phyloP scores from a whole-genome alignment of 2,113 vertebrate species.

The Bucco capensis region DNA sequence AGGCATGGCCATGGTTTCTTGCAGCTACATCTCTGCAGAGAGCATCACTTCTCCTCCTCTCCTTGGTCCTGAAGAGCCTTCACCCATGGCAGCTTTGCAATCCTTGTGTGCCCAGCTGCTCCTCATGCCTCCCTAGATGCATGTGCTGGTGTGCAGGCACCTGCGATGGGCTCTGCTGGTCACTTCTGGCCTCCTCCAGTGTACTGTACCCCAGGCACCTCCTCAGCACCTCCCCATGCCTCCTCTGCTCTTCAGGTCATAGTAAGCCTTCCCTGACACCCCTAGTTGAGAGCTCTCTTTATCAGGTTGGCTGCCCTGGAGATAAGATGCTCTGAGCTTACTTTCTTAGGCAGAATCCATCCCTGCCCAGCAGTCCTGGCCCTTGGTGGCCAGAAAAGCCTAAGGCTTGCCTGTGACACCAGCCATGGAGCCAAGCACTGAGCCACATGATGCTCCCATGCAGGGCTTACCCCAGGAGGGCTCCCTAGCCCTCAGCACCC shows the following conservation, averaged over 20 bases:
- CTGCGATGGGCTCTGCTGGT: fast-evolving
- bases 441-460: fast-evolving
- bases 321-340: not conserved
- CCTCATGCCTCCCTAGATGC: not conserved
- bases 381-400: not conserved
- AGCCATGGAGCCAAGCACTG: not conserved
- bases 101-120: not conserved
- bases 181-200: not conserved
- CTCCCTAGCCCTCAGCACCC: not conserved
- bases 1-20: fast-evolving
- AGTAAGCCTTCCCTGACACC: not conserved
- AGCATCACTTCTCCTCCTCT: not conserved
- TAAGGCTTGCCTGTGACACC: fast-evolving
- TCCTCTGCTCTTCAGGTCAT: not conserved
- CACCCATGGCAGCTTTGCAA: not conserved
- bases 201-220: fast-evolving
- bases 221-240: not conserved
- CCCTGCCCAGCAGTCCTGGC: not conserved
- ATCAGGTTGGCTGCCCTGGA: no score
- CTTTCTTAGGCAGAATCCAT: not conserved
- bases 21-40: not conserved
- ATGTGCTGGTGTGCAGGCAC: not conserved
- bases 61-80: not conserved
- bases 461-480: not conserved
- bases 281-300: not conserved